phyloP scores from a whole-genome alignment of 2,888 invertebrate species.

The Catocala fraxini region DNA sequence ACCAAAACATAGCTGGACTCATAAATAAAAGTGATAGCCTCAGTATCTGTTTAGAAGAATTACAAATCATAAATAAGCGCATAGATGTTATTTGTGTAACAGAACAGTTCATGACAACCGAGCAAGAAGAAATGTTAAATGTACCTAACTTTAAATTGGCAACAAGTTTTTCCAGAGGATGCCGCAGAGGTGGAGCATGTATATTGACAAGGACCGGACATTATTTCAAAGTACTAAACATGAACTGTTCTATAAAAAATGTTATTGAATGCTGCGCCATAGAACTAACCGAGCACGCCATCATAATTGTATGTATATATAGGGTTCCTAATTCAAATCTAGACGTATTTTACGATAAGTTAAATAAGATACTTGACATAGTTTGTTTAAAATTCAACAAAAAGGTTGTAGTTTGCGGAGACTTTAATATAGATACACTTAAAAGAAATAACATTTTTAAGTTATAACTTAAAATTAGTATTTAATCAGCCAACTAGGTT shows the following conservation, averaged over 20 bases:
- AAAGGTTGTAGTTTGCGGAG: neutral
- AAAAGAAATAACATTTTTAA: slow-evolving; percentile 7
- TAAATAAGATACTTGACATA: neutral
- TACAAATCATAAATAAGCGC: too few relatives aligned
- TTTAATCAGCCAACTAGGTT: slow-evolving; percentile 7
- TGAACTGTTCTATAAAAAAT: neutral
- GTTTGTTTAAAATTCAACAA: neutral
- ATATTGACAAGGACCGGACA: too few relatives aligned
- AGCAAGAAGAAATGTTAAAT: too few relatives aligned
- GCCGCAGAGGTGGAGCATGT: too few relatives aligned
- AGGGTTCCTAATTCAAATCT: neutral
- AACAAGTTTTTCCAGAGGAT: too few relatives aligned
- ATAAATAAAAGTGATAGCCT: too few relatives aligned
- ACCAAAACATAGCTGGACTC: too few relatives aligned
- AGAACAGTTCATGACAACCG: too few relatives aligned
- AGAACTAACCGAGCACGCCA: neutral
- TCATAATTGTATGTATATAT: neutral
- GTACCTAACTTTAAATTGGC: too few relatives aligned
- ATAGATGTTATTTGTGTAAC: too few relatives aligned
- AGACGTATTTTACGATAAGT: slow-evolving; percentile 2
- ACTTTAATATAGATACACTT: slow-evolving; percentile 1
- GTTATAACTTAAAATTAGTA: slow-evolving; percentile 3
- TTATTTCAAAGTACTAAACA: too few relatives aligned
- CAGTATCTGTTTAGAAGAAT: too few relatives aligned
- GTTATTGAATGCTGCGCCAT: neutral